Percentiles rank a stretch among this genome's conserved stretches.
These are phyloP conservation scores for Malurus melanocephalus DNA, from an alignment of 2,113 vertebrate species.

Conservation along the genomic window DNA sequence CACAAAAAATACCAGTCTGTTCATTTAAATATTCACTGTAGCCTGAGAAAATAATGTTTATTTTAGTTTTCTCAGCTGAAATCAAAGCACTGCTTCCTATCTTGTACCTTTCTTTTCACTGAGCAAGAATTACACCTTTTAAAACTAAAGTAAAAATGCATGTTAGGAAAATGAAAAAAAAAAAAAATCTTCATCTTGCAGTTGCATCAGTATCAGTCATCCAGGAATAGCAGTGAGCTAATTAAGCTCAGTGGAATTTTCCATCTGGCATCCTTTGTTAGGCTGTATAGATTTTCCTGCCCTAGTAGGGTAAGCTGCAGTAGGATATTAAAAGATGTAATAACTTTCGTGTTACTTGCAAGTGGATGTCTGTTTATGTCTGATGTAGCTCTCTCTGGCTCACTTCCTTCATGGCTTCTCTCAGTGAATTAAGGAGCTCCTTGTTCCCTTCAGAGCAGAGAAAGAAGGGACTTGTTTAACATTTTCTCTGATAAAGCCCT, in stretches of 20 bases:
- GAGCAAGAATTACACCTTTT: background rate
- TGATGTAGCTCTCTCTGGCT: background rate
- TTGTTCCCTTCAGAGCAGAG: background rate
- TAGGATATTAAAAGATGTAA: constrained; percentile 45
- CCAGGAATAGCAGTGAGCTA: constrained; percentile 42
- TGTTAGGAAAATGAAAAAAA: background rate
- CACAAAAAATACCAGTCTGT: background rate
- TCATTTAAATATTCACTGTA: background rate
- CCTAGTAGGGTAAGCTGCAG: constrained; percentile 27
- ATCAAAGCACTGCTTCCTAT: background rate
- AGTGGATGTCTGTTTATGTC: background rate
- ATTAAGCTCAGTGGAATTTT: constrained; percentile 65
- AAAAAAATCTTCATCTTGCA: background rate
- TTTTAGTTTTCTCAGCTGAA: background rate
- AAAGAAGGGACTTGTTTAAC: background rate
- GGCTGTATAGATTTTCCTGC: constrained; percentile 27
- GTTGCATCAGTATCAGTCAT: constrained; percentile 26
- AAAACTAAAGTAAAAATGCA: background rate
- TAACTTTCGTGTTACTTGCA: constrained; percentile 14
- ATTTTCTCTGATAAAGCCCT: background rate
- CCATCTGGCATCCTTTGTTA: constrained; percentile 59
- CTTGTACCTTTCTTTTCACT: background rate
- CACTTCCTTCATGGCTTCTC: background rate
- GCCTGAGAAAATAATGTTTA: background rate
- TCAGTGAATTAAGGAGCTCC: background rate